Percentiles rank a stretch among this genome's conserved stretches.
Conservation (phyloP, 2,888 invertebrate species). For the Dexiosoma caninum region DNA sequence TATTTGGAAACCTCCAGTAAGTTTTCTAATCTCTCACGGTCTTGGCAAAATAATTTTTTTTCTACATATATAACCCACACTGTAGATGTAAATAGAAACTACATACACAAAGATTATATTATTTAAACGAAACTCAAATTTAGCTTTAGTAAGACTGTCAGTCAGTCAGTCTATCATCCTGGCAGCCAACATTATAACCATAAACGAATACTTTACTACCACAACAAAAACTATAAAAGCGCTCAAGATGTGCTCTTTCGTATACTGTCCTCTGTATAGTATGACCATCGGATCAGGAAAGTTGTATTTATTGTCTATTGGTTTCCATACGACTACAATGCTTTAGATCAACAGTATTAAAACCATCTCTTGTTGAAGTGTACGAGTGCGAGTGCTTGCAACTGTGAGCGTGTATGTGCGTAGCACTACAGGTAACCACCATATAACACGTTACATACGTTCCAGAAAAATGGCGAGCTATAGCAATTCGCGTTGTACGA, state of each 20-base stretch:
- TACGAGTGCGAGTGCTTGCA: neutral
- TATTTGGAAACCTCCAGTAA: neutral
- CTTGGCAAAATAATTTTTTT: neutral
- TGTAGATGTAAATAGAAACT: slow-evolving; percentile 3
- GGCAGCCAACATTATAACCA: slow-evolving; percentile 13
- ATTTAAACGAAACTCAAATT: slow-evolving; percentile 26
- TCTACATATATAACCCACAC: neutral
- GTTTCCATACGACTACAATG: neutral
- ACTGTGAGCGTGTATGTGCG: neutral
- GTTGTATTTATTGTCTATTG: neutral
- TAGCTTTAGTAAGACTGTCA: neutral
- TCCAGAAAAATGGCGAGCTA: too few relatives aligned
- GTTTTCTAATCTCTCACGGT: neutral
- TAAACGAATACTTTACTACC: neutral
- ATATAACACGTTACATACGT: too few relatives aligned
- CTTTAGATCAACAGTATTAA: neutral
- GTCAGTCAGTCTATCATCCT: neutral
- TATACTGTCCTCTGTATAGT: neutral
- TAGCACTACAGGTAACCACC: too few relatives aligned
- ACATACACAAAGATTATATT: slow-evolving; percentile 23
- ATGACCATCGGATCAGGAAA: neutral
- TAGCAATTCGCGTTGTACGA: too few relatives aligned
- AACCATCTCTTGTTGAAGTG: neutral
- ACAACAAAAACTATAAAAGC: slow-evolving; percentile 12
- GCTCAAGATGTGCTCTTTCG: neutral